Evolutionary conservation across 2,888 invertebrate genomes (phyloP), one percentile per base, ranked within the genome.

Genomic region (Spatulosminthurus flaviceps): DNA sequence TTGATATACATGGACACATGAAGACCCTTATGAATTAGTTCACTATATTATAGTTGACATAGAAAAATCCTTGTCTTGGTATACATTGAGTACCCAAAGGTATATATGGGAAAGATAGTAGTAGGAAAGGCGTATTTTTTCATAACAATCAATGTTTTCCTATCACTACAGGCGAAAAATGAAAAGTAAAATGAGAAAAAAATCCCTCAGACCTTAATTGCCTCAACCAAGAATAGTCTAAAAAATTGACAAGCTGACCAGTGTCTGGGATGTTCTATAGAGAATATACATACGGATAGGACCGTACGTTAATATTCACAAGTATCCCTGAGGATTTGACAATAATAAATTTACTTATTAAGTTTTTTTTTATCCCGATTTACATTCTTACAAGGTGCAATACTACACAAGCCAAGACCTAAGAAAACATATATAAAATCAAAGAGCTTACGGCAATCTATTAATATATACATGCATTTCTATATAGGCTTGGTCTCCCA

Each of bases 171-270:
- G 34, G 34, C 34, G 34, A 51, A 16, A 51, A 51, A 51, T 11
- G 16, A 51, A 51, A 51, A 51, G 51, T 9, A 51, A 51, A 34
- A 16, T 51, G 16, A 19, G 16, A 51, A 51, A 51, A 16, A 16
- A 13, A 51, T n/a, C n/a, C n/a, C n/a, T n/a, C n/a, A n/a, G n/a
- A 16, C 9, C 51, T 51, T 51, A 51, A 51, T 51, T 51, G 51
- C 51, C 51, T 51, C 51, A 16, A n/a, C 51, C 51, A 51, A 51
- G 51, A 51, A 51, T 51, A 51, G 51, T n/a, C 51, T 51, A 51
- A 51, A 51, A 51, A 51, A 51, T 51, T 51, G 51, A 51, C 51
- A 51, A n/a, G 51, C 51, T 51, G 51, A 51, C 51, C 51, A 51
- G 51, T 16, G n/a, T n/a, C n/a, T n/a, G n/a, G 51, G 51, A 51